These are phyloP conservation scores for Phylloscopus collybita DNA, from an alignment of 2,797 vertebrate genomes.

Conservation along the genomic window DNA sequence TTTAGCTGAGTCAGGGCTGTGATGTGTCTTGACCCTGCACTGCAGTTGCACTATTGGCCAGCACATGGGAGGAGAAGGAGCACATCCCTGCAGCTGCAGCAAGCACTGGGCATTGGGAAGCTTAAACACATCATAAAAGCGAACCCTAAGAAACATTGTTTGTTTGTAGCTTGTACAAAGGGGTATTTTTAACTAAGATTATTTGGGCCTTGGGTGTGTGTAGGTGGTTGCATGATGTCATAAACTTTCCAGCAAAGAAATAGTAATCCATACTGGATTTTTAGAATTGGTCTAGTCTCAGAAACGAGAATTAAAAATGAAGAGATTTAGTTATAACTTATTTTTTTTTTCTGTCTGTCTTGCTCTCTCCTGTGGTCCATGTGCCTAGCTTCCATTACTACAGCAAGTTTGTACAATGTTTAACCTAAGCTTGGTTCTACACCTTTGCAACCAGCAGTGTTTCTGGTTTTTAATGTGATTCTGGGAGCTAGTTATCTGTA, in stretches of 20 bases:
- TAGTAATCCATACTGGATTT: rapidly evolving
- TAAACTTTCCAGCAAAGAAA: neutral
- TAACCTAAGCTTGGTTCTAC: neutral
- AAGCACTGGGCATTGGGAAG: neutral
- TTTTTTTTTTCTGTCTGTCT: neutral
- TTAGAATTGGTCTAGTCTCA: neutral
- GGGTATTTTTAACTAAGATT: neutral
- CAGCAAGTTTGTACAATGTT: neutral
- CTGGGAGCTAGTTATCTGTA: neutral
- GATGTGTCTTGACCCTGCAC: neutral
- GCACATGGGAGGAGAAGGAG: neutral
- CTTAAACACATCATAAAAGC: neutral
- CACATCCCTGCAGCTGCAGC: neutral
- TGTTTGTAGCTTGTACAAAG: neutral
- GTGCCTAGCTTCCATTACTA: neutral
- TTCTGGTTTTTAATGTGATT: neutral
- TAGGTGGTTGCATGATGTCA: neutral
- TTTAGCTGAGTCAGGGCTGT: neutral
- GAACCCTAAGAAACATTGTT: neutral
- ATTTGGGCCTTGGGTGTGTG: neutral
- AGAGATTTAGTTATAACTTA: neutral
- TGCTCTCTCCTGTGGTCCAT: neutral
- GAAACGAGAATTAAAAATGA: neutral
- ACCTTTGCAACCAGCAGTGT: neutral
- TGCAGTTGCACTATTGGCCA: neutral